Evolutionary conservation across 1,140 invertebrate species (phyloP), one percentile per base, ranked within the genome.

Genomic region (Anoplolepis gracilipes): DNA sequence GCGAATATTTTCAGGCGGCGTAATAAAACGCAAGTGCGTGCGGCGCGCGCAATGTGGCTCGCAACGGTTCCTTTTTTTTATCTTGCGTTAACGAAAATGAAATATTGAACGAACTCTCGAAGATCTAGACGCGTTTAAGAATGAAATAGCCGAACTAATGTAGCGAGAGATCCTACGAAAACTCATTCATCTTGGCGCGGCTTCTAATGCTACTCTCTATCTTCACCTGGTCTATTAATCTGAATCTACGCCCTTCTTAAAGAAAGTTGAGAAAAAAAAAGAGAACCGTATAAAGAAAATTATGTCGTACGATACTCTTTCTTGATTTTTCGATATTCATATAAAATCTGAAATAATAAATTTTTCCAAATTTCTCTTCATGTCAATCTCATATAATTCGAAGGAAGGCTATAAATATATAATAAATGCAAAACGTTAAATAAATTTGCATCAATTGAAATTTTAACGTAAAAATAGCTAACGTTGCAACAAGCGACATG

Each of bases 1-100:
- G 78, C 53, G 61, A 82, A 82, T 82, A 61, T 82, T 82, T 82
- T 59, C 78, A 73, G 67, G 36, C 78, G 33, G 28, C 77, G 25
- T 81, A 70, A 82, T 82, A 82, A 82, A 82, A 82, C 33, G 78
- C 65, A 39, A 72, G 36, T 30, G 65, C 67, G 67, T 30, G 65
- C 78, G 19, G 22, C 16, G 19, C 16, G 22, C 19, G 25, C 33
- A 22, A n/a, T n/a, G n/a, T n/a, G 22, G 25, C 25, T 19, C 57
- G n/a, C n/a, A n/a, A n/a, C n/a, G 76, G 22, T 8, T 55, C 25
- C 36, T 36, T 61, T 61, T 61, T 61, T 64, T 76, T 13, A 46
- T 53, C 28, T 22, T 30, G 30, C 7, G n/a, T 25, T 11, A 39
- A 59, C 39, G 10, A 11, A 30, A 16, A 19, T 28, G 19, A 16